These are phyloP conservation scores for Orchestes rusci DNA, from an alignment of 2,888 invertebrate species.

Conservation along the genomic window DNA sequence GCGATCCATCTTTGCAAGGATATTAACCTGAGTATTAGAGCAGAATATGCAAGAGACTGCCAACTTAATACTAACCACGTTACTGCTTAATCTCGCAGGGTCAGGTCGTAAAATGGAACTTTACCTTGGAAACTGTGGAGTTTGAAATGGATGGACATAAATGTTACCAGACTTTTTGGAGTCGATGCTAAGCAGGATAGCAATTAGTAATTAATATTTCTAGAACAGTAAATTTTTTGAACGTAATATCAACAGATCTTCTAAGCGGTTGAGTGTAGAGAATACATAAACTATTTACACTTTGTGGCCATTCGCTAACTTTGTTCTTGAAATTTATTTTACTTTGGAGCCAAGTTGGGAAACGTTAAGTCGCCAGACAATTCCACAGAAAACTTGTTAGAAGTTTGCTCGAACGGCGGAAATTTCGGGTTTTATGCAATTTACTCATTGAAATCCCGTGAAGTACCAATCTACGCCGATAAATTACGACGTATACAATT, in stretches of 20 bases:
- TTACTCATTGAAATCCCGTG: too few species aligned
- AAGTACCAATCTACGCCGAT: too few species aligned
- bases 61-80: conserved; percentile 13
- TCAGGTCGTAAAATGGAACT: conserved; percentile 15
- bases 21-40: conserved; percentile 16
- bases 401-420: too few species aligned
- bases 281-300: conserved; percentile 23
- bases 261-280: conserved; percentile 23
- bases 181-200: too few species aligned
- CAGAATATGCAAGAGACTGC: conserved; percentile 14
- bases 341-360: conserved; percentile 4
- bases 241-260: conserved; percentile 21
- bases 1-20: conserved; percentile 18
- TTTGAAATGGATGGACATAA: too few species aligned
- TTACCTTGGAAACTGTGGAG: conserved; percentile 8
- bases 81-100: conserved; percentile 17
- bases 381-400: background rate
- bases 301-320: conserved; percentile 21
- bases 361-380: background rate
- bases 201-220: too few species aligned
- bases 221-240: too few species aligned
- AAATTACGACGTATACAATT: too few species aligned
- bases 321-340: conserved; percentile 19
- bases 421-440: too few species aligned
- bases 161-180: too few species aligned